These are phyloP conservation scores for Stichopus chloronotus DNA, from an alignment of 35 echinoderm and acorn worm species.

Conservation along the genomic window DNA sequence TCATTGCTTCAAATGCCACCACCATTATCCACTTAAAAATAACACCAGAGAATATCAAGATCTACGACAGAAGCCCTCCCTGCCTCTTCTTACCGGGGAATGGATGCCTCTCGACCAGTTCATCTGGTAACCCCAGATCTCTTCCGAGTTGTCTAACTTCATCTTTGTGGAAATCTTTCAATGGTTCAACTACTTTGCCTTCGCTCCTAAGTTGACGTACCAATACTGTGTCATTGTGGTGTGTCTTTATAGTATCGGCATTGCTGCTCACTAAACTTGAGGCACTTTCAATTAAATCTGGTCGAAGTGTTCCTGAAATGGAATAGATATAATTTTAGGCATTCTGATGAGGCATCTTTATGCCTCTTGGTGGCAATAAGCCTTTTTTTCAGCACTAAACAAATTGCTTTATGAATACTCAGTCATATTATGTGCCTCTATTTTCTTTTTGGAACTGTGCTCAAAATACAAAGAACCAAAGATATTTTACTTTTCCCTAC, in stretches of 20 bases:
- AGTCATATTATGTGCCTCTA: too few relatives aligned
- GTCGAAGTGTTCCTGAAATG: slow-evolving; percentile 83
- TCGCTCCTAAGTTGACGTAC: slow-evolving; percentile 81
- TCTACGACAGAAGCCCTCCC: too few relatives aligned
- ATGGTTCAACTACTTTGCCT: slow-evolving; percentile 89
- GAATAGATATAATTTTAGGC: neutral
- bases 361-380: neutral
- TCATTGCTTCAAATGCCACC: too few relatives aligned
- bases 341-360: neutral
- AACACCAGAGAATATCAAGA: too few relatives aligned
- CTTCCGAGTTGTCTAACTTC: slow-evolving; percentile 75
- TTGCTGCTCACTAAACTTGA: slow-evolving; percentile 82
- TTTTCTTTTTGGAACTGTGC: too few relatives aligned
- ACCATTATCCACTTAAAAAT: neutral
- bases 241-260: slow-evolving; percentile 95
- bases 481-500: too few relatives aligned
- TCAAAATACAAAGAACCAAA: too few relatives aligned
- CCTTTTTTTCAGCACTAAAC: too few relatives aligned
- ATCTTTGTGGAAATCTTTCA: slow-evolving; percentile 97
- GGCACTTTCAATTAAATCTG: slow-evolving; percentile 97
- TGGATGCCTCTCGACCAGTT: slow-evolving; percentile 91
- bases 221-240: slow-evolving; percentile 89
- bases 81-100: slow-evolving; percentile 79
- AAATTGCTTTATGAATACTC: neutral
- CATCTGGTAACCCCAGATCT: slow-evolving; percentile 89